Percentiles rank a stretch among this genome's conserved stretches.
Conservation (phyloP, 2,113 vertebrate genomes). For the Tylochromis polylepis region DNA sequence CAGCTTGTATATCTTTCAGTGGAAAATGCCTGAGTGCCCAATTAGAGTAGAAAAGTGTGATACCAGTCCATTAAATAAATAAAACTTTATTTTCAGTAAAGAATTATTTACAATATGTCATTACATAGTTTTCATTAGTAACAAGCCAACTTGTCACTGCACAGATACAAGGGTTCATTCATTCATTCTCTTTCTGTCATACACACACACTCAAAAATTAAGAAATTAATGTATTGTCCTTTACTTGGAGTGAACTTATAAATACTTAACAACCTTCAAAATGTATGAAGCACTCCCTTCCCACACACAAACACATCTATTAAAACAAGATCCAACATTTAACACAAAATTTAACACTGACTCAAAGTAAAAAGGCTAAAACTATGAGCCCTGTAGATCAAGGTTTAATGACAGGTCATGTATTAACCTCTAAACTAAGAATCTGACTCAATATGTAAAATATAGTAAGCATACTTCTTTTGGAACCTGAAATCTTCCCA, state of each 20-base stretch:
- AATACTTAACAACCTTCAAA: slow-evolving; percentile 1
- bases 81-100: slow-evolving; percentile 66
- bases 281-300: not conserved
- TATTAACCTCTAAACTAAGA: not conserved
- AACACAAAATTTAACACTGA: not conserved
- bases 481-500: not conserved
- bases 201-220: rapidly evolving
- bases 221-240: not conserved
- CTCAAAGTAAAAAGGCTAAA: not conserved
- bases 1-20: not conserved
- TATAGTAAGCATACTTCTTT: not conserved
- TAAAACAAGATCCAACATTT: not conserved
- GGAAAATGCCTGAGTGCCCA: not conserved
- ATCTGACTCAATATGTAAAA: not conserved
- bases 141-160: not conserved
- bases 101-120: slow-evolving; percentile 46
- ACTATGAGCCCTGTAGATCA: not conserved
- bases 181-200: not conserved
- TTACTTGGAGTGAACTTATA: not conserved
- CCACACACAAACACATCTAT: not conserved
- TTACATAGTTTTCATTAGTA: not conserved
- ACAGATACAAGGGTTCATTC: not conserved
- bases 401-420: not conserved
- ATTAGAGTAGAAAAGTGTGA: too few relatives aligned
- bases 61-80: slow-evolving; percentile 50